Evolutionary conservation across 2,888 invertebrate genomes (phyloP).

Genomic region (Sinhomidia bicolor): DNA sequence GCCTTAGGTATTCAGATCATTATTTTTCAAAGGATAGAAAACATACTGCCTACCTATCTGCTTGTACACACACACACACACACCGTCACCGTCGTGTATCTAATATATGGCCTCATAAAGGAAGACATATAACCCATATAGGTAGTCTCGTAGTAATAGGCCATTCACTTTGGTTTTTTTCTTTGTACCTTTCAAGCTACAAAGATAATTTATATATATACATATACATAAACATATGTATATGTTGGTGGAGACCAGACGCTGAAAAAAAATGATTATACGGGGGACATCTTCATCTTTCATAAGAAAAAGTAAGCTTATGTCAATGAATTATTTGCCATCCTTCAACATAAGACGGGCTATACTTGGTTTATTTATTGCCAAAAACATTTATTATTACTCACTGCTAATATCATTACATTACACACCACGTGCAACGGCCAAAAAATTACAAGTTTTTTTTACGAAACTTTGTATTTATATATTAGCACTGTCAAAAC

Average conservation of each 20-base stretch:
- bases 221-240: too few relatives aligned
- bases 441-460: conserved; percentile 34
- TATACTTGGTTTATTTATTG: not conserved
- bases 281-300: not conserved
- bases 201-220: too few relatives aligned
- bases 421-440: not conserved
- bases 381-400: not conserved
- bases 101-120: too few relatives aligned
- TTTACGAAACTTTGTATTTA: not conserved
- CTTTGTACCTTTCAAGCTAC: too few relatives aligned
- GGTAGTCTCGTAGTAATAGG: too few relatives aligned
- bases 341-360: conserved; percentile 23
- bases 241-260: not conserved
- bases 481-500: not conserved
- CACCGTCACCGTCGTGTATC: too few relatives aligned
- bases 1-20: too few relatives aligned
- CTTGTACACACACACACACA: too few relatives aligned
- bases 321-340: conserved; percentile 33
- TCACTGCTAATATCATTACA: not conserved
- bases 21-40: too few relatives aligned
- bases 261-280: not conserved
- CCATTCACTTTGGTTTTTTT: too few relatives aligned
- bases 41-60: too few relatives aligned
- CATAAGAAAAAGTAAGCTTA: conserved; percentile 31
- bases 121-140: too few relatives aligned